Conservation (phyloP, 64 coral and sea anemone genomes). For the Pocillopora verrucosa region DNA sequence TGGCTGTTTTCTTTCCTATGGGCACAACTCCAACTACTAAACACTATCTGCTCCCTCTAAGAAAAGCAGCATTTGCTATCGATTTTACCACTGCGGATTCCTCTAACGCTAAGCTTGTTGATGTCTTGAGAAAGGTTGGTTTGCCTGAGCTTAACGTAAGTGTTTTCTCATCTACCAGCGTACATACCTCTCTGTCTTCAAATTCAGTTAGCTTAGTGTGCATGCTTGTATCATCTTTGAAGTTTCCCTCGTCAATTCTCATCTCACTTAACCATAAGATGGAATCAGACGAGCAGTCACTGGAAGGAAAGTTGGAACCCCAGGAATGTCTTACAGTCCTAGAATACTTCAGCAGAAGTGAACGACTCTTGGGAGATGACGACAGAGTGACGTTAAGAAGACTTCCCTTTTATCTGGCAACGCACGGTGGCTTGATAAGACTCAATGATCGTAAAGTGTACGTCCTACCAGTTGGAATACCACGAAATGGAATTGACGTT, state of each 20-base stretch:
- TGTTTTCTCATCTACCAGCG: background rate
- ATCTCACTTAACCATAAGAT: constrained; percentile 25
- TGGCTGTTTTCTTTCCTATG: background rate
- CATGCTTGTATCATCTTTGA: constrained; percentile 37
- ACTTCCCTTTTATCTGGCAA: constrained; percentile 35
- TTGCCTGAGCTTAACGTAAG: background rate
- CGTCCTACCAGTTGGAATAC: constrained; percentile 33
- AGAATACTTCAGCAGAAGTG: constrained; percentile 10
- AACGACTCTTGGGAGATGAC: background rate
- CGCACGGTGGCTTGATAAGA: constrained; percentile 13
- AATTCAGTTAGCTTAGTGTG: constrained; percentile 24
- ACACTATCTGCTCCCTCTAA: constrained; percentile 11
- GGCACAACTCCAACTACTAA: too few species aligned
- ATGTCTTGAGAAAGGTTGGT: background rate
- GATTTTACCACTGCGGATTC: background rate
- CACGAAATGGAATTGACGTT: constrained; percentile 13
- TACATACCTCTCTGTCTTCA: background rate
- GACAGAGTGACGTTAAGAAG: background rate
- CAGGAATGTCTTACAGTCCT: background rate
- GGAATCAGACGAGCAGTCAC: constrained; percentile 19
- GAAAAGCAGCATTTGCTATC: background rate
- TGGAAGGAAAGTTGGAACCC: background rate
- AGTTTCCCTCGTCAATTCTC: constrained; percentile 25
- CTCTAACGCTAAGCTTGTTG: background rate
- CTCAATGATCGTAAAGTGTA: constrained; percentile 3